Evolutionary conservation across 2,113 vertebrate species (phyloP), one percentile per base, ranked within the genome.

Genomic region (Felis chaus): DNA sequence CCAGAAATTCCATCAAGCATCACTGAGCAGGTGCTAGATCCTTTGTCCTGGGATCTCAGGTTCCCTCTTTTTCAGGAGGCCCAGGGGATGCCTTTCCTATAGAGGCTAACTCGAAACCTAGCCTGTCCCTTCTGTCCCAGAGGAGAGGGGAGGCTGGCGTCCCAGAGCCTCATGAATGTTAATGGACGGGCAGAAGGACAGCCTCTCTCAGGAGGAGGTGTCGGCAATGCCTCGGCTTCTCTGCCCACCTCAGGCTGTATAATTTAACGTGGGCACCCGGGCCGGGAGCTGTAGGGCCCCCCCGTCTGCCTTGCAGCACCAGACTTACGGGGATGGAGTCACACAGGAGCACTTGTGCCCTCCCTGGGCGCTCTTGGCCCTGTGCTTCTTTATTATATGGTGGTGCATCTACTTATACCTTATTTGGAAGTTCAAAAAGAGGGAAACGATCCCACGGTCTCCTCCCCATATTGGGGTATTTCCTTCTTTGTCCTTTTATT

Each of bases 31-130:
- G 89, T 45, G 71, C 73, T 25, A 73, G 91, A 39, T 94, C 89
- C 76, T 87, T 95, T 97, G 97, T 96, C 91, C 87, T 8, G 79
- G 92, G 31, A 74, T 85, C 95, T 98, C 97, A 16, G 94, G 97
- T 98, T 98, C 89, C 95, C 7, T 91, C 92, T 69, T 83, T 80
- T 69, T 82, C 93, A 41, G 85, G 86, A 76, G 83, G 79, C 78
- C 76, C 89, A 55, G 39, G 48, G 45, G 86, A 65, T 79, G 61
- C 82, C 61, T 91, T 94, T 79, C 90, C 90, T 39, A 6, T 8
- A 21, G 29, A 86, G 76, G 39, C 41, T 7, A 27, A 48, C 69
- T 73, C 36, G 88, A 95, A 94, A 96, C 83, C 71, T 6, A 48
- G 48, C 78, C 91, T 1, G 19, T 19, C 82, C 92, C 63, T 81